Percentiles rank a stretch among this genome's conserved stretches.
These are phyloP conservation scores for Plebejus argus DNA, from an alignment of 2,888 invertebrate species.

Conservation along the genomic window DNA sequence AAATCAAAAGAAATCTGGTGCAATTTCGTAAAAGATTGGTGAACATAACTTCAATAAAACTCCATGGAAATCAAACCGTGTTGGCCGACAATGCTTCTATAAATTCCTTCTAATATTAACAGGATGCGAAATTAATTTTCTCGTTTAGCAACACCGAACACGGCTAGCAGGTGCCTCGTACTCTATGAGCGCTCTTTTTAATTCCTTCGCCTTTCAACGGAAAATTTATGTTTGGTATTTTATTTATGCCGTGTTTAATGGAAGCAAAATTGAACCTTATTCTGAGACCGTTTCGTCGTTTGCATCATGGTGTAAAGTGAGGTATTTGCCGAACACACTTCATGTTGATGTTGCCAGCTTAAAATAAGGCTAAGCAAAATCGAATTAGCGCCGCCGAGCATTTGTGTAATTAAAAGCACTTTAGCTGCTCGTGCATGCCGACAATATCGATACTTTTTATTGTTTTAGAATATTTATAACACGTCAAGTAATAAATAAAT, in stretches of 20 bases:
- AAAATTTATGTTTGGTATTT: slow-evolving; percentile 12
- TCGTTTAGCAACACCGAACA: slow-evolving; percentile 36
- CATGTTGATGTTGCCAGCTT: not conserved
- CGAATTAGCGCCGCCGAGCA: not conserved
- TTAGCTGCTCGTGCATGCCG: not conserved
- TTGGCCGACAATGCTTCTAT: not conserved
- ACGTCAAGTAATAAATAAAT: not conserved
- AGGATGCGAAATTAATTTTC: slow-evolving; percentile 41
- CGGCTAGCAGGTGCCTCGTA: slow-evolving; percentile 38
- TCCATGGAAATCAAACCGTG: not conserved
- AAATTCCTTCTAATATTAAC: slow-evolving; percentile 22
- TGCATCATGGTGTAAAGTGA: slow-evolving; percentile 8
- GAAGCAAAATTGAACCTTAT: slow-evolving; percentile 12
- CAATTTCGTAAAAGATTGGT: not conserved
- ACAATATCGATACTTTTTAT: not conserved
- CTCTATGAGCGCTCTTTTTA: slow-evolving; percentile 36
- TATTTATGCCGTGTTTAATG: slow-evolving; percentile 4
- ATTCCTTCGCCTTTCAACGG: slow-evolving; percentile 25
- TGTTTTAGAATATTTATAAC: not conserved
- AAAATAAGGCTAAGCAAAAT: not conserved
- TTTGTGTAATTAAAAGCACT: not conserved
- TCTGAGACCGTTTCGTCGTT: not conserved
- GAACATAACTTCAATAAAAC: not conserved
- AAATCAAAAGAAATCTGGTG: not conserved
- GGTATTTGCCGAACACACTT: not conserved